Conservation (phyloP, 53 echinoderm and acorn worm genomes). For the Henricia sp. region DNA sequence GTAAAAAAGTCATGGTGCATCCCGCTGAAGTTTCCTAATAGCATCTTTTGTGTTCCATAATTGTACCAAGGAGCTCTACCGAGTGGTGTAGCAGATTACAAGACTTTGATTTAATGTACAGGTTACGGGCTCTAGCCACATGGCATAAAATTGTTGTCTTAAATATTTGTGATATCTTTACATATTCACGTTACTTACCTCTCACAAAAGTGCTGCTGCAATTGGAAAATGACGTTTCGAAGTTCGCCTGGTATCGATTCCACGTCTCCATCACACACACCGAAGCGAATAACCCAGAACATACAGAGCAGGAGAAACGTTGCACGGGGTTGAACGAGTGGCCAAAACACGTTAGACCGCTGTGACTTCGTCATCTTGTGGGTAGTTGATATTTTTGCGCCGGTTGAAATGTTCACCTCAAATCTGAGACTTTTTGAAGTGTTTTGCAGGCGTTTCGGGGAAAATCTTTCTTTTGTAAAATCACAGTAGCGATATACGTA, state of each 20-base stretch:
- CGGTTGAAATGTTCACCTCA: neutral
- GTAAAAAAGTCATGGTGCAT: no score
- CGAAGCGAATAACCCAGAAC: neutral
- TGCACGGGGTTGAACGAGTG: neutral
- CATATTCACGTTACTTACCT: neutral
- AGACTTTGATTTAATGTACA: no score
- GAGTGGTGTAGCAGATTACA: no score
- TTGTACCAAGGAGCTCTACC: neutral
- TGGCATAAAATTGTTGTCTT: neutral
- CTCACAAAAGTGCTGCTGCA: constrained; percentile 1
- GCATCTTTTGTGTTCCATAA: neutral
- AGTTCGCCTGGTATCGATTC: neutral
- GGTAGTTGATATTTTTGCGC: neutral
- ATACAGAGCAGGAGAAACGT: neutral
- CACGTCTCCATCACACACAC: neutral
- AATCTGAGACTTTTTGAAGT: neutral
- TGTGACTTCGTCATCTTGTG: neutral
- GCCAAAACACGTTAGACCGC: neutral
- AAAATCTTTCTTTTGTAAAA: neutral
- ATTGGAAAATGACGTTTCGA: neutral
- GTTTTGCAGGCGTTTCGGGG: neutral
- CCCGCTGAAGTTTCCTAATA: neutral
- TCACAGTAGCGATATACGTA: neutral
- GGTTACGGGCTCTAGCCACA: neutral
- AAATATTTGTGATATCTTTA: neutral